Conservation (phyloP, 2,797 vertebrate species). For the Oreochromis grahami region DNA sequence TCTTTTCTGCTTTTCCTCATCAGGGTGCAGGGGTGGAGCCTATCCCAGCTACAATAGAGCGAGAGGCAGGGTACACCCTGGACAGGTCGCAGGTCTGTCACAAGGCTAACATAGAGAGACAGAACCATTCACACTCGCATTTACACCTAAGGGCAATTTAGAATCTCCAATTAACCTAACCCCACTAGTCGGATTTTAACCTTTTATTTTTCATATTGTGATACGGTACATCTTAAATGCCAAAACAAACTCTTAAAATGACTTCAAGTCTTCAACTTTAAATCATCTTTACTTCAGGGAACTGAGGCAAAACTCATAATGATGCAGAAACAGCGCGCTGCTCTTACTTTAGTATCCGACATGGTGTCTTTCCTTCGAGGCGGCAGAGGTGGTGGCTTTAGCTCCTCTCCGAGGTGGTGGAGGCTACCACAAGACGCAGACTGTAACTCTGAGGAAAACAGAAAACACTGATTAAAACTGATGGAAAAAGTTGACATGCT, state of each 20-base stretch:
- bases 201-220: neutral
- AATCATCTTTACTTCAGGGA: neutral
- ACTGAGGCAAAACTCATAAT: neutral
- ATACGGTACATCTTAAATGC: neutral
- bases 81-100: neutral
- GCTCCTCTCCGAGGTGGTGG: slow-evolving; percentile 87
- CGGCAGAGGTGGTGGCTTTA: slow-evolving; percentile 90
- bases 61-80: neutral
- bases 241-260: neutral
- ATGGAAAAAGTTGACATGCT: neutral
- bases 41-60: neutral
- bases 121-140: neutral
- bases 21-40: too few relatives aligned
- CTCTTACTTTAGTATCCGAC: slow-evolving; percentile 83
- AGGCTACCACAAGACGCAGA: slow-evolving; percentile 90
- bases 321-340: accelerated
- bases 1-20: too few relatives aligned
- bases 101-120: neutral
- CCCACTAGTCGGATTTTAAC: neutral
- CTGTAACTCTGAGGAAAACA: slow-evolving; percentile 78
- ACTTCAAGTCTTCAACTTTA: neutral
- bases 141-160: neutral
- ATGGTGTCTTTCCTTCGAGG: slow-evolving; percentile 88
- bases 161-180: neutral
- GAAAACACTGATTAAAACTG: neutral